Evolutionary conservation across 2,888 invertebrate genomes (phyloP).

Genomic region (Lasioglossum leucozonium): DNA sequence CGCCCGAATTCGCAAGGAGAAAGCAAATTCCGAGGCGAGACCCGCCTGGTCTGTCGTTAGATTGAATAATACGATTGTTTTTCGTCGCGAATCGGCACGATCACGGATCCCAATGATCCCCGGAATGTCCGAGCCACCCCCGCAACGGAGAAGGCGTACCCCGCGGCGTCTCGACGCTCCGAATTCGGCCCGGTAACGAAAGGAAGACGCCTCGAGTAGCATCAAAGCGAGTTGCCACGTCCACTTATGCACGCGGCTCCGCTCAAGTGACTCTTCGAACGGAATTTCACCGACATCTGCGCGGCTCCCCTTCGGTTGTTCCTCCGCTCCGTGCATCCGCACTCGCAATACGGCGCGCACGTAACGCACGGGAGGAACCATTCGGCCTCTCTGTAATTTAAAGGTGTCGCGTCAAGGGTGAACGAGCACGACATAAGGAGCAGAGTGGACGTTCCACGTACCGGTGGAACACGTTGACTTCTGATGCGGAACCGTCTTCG

Average conservation of each 20-base stretch:
- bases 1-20: not conserved
- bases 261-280: conserved; percentile 83
- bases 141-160: not conserved
- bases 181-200: conserved; percentile 72
- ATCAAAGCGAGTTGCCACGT: conserved; percentile 83
- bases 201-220: conserved; percentile 78
- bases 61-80: too few species aligned
- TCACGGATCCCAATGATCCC: not conserved
- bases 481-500: conserved; percentile 45
- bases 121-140: not conserved
- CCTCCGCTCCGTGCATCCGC: conserved; percentile 65
- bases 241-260: conserved; percentile 83
- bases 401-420: conserved; percentile 79
- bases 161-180: conserved; percentile 30
- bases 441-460: conserved; percentile 56
- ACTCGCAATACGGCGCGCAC: conserved; percentile 60
- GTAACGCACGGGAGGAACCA: conserved; percentile 58
- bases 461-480: conserved; percentile 44
- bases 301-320: conserved; percentile 78
- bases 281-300: conserved; percentile 84
- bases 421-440: conserved; percentile 81
- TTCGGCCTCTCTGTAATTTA: conserved; percentile 69
- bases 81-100: not conserved
- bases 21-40: too few species aligned
- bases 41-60: too few species aligned